Conservation (phyloP, 2,888 invertebrate genomes). For the Acrocera orbiculus region DNA sequence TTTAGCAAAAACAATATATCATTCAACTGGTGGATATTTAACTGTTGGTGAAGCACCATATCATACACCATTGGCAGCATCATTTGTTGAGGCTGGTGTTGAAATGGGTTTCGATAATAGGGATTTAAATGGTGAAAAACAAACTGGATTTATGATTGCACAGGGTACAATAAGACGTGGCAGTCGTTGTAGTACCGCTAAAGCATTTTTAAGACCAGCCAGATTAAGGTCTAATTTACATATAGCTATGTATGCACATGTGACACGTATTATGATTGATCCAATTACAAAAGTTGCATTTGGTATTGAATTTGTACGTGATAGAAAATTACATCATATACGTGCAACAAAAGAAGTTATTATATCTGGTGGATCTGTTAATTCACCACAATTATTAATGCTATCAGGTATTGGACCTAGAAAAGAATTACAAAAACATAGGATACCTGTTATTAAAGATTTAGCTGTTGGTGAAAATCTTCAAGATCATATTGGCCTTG, state of each 20-base stretch:
- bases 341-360: slow-evolving; percentile 74
- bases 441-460: slow-evolving; percentile 65
- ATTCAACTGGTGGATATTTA: slow-evolving; percentile 61
- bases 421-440: slow-evolving; percentile 49
- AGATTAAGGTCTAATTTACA: slow-evolving; percentile 66
- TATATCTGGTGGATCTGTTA: slow-evolving; percentile 77
- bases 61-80: slow-evolving; percentile 63
- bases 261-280: slow-evolving; percentile 55
- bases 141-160: slow-evolving; percentile 78
- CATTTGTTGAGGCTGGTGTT: slow-evolving; percentile 66
- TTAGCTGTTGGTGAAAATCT: slow-evolving; percentile 70
- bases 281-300: slow-evolving; percentile 57
- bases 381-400: slow-evolving; percentile 87
- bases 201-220: slow-evolving; percentile 70
- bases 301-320: slow-evolving; percentile 64
- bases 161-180: slow-evolving; percentile 65
- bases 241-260: slow-evolving; percentile 66
- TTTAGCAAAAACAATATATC: slow-evolving; percentile 58
- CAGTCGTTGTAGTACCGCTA: slow-evolving; percentile 72
- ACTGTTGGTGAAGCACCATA: slow-evolving; percentile 77
- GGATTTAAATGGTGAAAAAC: slow-evolving; percentile 72
- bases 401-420: slow-evolving; percentile 74
- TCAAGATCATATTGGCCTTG: slow-evolving; percentile 77
- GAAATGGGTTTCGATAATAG: slow-evolving; percentile 73
- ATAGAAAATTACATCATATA: slow-evolving; percentile 52